These are phyloP conservation scores for Holacanthella duospinosa DNA, from an alignment of 2,888 invertebrate species.

Conservation along the genomic window DNA sequence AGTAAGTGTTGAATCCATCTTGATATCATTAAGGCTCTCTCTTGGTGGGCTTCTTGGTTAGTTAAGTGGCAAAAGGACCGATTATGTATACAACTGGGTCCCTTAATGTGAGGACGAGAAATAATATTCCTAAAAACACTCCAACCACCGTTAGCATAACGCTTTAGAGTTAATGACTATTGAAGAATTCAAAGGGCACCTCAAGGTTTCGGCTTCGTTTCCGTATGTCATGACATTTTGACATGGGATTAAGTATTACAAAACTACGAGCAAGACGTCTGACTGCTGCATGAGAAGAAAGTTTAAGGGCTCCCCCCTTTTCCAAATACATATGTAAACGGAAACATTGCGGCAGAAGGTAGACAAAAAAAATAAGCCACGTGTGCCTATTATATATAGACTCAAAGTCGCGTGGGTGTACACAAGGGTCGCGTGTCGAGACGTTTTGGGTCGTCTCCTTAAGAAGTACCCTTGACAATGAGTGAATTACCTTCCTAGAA, in stretches of 20 bases:
- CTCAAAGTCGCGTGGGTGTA: not conserved
- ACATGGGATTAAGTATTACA: not conserved
- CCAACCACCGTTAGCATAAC: too few relatives aligned
- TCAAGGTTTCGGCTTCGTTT: not conserved
- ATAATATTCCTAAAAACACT: not conserved
- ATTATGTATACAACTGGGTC: not conserved
- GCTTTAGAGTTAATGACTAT: too few relatives aligned
- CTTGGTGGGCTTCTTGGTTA: not conserved
- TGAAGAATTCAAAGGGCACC: not conserved
- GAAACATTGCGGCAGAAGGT: not conserved
- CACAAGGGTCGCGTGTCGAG: not conserved
- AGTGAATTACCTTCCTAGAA: too few relatives aligned
- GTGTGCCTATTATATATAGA: not conserved
- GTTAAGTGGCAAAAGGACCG: not conserved
- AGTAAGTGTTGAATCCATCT: not conserved
- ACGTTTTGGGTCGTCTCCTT: too few relatives aligned
- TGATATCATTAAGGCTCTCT: not conserved
- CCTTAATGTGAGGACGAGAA: not conserved
- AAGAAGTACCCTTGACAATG: too few relatives aligned
- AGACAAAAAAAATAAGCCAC: not conserved
- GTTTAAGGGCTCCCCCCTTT: too few relatives aligned
- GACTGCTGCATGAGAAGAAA: too few relatives aligned
- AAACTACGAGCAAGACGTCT: too few relatives aligned
- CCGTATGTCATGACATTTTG: not conserved
- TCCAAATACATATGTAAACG: too few relatives aligned